Evolutionary conservation across 2,113 vertebrate species (phyloP), one percentile per base, ranked within the genome.

Genomic region (Antechinus flavipes): DNA sequence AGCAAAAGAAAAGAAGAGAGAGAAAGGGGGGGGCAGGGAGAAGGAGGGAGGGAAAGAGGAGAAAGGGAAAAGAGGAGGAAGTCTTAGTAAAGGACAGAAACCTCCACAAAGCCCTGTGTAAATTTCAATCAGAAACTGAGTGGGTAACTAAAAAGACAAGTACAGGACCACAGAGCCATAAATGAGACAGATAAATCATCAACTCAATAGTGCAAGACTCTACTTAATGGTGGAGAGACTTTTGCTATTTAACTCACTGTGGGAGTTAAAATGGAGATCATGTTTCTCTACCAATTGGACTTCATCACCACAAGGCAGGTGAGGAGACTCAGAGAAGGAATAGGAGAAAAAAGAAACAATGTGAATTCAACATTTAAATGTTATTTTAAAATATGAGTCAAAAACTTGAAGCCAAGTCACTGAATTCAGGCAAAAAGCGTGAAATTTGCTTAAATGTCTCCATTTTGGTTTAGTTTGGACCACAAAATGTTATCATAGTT

Each of bases 401-500:
- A 76, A 96, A 95, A 91, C 94, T 91, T 52, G 93, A 95, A 94
- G 61, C 97, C 84, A 90, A 91, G 49, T 92, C 53, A 95, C 50
- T 61, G 54, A 94, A 95, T 95, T 96, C 92, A 93, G 92, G 90
- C 94, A 96, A 95, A 90, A 90, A 96, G 93, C 54, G 0, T 94
- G 96, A 97, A 96, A 97, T 98, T 96, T 96, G 96, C 93, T 97
- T 97, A 95, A 93, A 94, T 90, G 26, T 96, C 97, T 96, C 96
- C 47, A 52, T 96, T 96, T 96, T 93, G 94, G 54, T 97, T 97
- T 97, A 96, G 91, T 90, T 98, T 98, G 97, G 97, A 97, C 84
- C 23, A 94, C 1, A 1, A 61, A 42, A 61, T 98, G 94, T 95
- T 92, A 96, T 52, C 56, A 56, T 26, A 54, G 95, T 91, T 93